These are phyloP conservation scores for Sinocyclocheilus anophthalmus DNA, from an alignment of 2,113 vertebrate genomes.

Conservation along the genomic window DNA sequence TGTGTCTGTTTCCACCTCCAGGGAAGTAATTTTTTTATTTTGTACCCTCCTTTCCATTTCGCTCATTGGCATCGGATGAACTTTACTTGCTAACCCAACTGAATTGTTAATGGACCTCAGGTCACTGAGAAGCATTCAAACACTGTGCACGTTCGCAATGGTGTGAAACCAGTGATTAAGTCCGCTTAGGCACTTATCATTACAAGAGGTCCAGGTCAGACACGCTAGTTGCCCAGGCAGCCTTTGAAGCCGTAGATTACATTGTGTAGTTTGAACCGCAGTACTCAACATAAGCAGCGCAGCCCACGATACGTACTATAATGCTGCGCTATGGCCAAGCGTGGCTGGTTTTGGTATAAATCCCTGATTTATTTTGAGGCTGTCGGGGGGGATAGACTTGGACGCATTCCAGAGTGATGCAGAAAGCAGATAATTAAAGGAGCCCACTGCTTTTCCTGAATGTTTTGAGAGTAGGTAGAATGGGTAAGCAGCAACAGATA, in stretches of 20 bases:
- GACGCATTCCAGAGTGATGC: conserved; percentile 35
- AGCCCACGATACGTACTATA: conserved; percentile 22
- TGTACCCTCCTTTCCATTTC: conserved; percentile 45
- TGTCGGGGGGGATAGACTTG: conserved; percentile 42
- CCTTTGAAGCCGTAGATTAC: conserved; percentile 37
- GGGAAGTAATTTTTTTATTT: conserved; percentile 53
- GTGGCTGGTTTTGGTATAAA: conserved; percentile 45
- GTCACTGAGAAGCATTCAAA: conserved; percentile 36
- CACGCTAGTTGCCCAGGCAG: conserved; percentile 15
- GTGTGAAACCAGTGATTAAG: conserved; percentile 50
- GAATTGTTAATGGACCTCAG: conserved; percentile 50
- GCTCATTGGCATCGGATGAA: conserved; percentile 50
- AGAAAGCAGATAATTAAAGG: conserved; percentile 58
- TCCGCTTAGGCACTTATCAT: conserved; percentile 51
- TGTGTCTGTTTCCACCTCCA: conserved; percentile 64
- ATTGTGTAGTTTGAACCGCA: conserved; percentile 29
- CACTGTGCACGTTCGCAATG: conserved; percentile 43
- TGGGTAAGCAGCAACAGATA: conserved; percentile 56
- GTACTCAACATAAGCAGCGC: conserved; percentile 25
- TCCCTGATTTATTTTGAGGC: conserved; percentile 52
- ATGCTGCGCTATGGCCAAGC: conserved; percentile 39
- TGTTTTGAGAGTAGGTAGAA: conserved; percentile 54
- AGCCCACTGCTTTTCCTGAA: conserved; percentile 40
- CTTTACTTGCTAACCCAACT: conserved; percentile 53
- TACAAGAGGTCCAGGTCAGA: conserved; percentile 51